Conservation (phyloP, 1,140 invertebrate species). For the Papilio aristodemus region DNA sequence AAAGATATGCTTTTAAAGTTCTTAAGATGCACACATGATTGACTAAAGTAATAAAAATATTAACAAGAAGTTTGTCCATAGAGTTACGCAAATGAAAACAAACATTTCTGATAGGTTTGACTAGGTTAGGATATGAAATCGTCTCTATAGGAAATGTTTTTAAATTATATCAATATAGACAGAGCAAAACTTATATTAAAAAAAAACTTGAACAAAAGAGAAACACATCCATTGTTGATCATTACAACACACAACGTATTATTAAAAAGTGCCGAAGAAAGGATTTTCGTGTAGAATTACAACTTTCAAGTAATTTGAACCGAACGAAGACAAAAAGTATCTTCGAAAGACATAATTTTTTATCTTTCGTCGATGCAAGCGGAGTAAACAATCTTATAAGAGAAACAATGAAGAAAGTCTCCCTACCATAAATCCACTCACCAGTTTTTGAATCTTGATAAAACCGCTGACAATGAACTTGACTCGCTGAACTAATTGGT, state of each 20-base stretch:
- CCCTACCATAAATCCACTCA: constrained; percentile 57
- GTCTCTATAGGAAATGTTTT: too few species aligned
- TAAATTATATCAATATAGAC: too few species aligned
- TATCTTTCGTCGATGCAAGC: background rate
- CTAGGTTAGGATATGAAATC: too few species aligned
- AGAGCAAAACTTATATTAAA: background rate
- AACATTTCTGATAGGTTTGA: too few species aligned
- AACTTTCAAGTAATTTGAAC: constrained; percentile 32
- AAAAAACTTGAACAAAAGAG: background rate
- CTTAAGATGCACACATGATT: too few species aligned
- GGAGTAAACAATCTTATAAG: constrained; percentile 30
- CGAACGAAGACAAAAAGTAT: constrained; percentile 22
- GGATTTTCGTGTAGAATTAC: constrained; percentile 18
- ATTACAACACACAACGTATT: background rate
- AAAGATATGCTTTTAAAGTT: background rate
- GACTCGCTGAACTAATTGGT: constrained; percentile 51
- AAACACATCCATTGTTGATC: background rate
- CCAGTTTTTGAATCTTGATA: constrained; percentile 64
- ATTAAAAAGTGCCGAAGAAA: constrained; percentile 18
- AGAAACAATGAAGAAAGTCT: constrained; percentile 58
- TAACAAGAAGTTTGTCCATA: too few species aligned
- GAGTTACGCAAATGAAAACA: too few species aligned
- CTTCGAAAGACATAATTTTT: constrained; percentile 15
- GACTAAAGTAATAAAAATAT: too few species aligned
- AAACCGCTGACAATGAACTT: constrained; percentile 66